A percentile compares a stretch with the other conserved stretches of the same genome.
Conservation (phyloP, 1,140 invertebrate species). For the Drosophila virilis region DNA sequence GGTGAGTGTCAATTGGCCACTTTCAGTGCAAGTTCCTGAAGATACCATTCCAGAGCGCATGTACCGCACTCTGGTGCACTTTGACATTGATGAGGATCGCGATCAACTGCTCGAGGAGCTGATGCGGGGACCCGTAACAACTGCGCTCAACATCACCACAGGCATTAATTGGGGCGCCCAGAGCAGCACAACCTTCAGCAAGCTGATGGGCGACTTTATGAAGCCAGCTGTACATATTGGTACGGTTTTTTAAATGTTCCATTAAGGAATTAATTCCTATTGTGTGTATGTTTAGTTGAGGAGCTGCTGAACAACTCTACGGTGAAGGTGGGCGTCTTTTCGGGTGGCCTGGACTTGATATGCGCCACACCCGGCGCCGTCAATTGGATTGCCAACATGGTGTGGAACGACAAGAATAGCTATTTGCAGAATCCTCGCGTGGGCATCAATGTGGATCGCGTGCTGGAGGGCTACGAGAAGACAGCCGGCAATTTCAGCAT, state of each 20-base stretch:
- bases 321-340: conserved; percentile 77
- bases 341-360: conserved; percentile 88
- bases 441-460: conserved; percentile 86
- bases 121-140: conserved; percentile 90
- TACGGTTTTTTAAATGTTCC: conserved; percentile 69
- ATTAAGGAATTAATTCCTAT: background rate
- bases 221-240: conserved; percentile 90
- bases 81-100: conserved; percentile 70
- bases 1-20: conserved; percentile 15
- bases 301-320: conserved; percentile 88
- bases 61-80: conserved; percentile 79
- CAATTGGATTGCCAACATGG: conserved; percentile 89
- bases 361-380: conserved; percentile 88
- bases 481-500: conserved; percentile 88
- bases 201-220: conserved; percentile 91
- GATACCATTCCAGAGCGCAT: conserved; percentile 57
- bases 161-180: conserved; percentile 88
- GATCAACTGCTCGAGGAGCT: conserved; percentile 85
- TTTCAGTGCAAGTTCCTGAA: background rate
- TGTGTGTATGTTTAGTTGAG: conserved; percentile 86
- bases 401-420: conserved; percentile 86
- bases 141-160: conserved; percentile 87
- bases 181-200: conserved; percentile 87
- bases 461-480: conserved; percentile 89
- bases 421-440: conserved; percentile 86